Evolutionary conservation across 2,888 invertebrate species (phyloP).

Genomic region (Drosophila subsilvestris): DNA sequence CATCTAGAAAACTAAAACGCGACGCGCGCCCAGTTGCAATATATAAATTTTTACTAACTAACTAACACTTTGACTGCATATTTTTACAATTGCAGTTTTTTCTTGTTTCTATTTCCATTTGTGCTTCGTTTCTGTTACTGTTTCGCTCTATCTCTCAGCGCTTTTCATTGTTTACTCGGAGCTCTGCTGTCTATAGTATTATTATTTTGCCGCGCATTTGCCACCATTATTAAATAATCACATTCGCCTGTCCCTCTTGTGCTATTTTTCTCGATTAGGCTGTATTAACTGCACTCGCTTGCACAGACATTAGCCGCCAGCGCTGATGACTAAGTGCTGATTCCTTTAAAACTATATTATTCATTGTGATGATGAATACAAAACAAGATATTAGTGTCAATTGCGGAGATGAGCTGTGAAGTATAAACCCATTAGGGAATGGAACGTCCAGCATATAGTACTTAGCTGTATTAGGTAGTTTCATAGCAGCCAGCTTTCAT

Average conservation of each 20-base stretch:
- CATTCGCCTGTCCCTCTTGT: slow-evolving; percentile 65
- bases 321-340: slow-evolving; percentile 35
- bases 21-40: slow-evolving; percentile 73
- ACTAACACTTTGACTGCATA: slow-evolving; percentile 67
- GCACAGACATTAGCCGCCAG: slow-evolving; percentile 6
- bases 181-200: slow-evolving; percentile 39
- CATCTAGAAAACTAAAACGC: slow-evolving; percentile 54
- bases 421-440: no score
- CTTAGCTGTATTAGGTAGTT: no score
- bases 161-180: slow-evolving; percentile 57
- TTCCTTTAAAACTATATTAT: slow-evolving; percentile 32
- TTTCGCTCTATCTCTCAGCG: slow-evolving; percentile 15
- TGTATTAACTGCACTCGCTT: slow-evolving; percentile 54
- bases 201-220: slow-evolving; percentile 75
- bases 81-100: slow-evolving; percentile 60
- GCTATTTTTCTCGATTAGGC: slow-evolving; percentile 74
- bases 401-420: background rate
- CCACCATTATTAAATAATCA: slow-evolving; percentile 78
- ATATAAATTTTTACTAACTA: slow-evolving; percentile 61
- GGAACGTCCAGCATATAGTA: no score
- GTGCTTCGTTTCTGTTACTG: slow-evolving; percentile 2
- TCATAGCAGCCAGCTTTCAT: no score
- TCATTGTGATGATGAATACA: background rate
- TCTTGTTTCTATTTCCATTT: slow-evolving; percentile 12
- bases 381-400: background rate